These are phyloP conservation scores for Athalia rosae DNA, from an alignment of 2,888 invertebrate species.

Conservation along the genomic window DNA sequence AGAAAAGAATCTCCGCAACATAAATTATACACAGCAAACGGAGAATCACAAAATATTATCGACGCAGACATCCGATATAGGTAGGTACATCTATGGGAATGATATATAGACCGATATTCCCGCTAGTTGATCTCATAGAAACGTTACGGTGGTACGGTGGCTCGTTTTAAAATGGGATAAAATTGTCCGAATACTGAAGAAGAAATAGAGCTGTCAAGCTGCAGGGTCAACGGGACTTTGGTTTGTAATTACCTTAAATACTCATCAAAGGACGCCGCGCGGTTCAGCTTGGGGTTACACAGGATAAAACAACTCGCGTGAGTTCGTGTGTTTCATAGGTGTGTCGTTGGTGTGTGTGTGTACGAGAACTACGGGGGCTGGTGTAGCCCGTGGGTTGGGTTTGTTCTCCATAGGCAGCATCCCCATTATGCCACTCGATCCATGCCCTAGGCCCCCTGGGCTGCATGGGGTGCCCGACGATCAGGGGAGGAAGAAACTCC, in stretches of 20 bases:
- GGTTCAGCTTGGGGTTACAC: conserved; percentile 37
- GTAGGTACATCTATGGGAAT: too few species aligned
- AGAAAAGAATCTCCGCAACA: too few species aligned
- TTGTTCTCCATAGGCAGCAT: too few species aligned
- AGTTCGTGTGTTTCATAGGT: neutral
- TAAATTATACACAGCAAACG: too few species aligned
- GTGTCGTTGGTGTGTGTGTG: conserved; percentile 38
- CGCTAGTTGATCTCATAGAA: neutral
- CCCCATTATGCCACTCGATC: neutral
- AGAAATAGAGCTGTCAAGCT: conserved; percentile 37
- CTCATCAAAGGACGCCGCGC: conserved; percentile 45
- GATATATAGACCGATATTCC: too few species aligned
- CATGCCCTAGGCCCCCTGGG: conserved; percentile 9
- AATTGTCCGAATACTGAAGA: neutral
- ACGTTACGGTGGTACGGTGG: too few species aligned
- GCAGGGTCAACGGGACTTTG: conserved; percentile 35
- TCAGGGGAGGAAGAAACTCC: conserved; percentile 20
- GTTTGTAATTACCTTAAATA: conserved; percentile 47
- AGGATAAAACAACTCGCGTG: conserved; percentile 25
- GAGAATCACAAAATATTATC: too few species aligned
- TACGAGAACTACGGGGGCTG: conserved; percentile 26
- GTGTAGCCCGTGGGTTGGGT: conserved; percentile 46
- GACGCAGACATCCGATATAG: too few species aligned
- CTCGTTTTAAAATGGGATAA: neutral
- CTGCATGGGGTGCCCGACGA: conserved; percentile 15